Evolutionary conservation across 2,113 vertebrate genomes (phyloP).

Genomic region (Paradoxurus hermaphroditus): DNA sequence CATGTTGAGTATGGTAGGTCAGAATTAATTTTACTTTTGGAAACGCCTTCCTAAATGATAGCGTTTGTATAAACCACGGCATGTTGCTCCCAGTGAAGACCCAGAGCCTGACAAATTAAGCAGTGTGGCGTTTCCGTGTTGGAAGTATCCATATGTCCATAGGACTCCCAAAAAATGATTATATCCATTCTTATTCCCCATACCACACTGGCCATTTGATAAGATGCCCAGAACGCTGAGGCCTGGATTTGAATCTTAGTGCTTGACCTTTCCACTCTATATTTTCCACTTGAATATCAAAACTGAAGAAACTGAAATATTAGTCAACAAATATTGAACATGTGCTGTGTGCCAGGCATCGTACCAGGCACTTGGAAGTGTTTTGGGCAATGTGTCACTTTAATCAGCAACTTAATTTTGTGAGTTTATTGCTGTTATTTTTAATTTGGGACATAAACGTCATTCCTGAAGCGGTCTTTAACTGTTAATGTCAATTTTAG

Average conservation of each 20-base stretch:
- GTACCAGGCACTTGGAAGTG: not conserved
- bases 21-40: constrained; percentile 20
- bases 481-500: not conserved
- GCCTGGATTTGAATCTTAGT: not conserved
- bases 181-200: too few relatives aligned
- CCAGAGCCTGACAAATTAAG: not conserved
- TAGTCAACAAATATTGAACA: not conserved
- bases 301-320: not conserved
- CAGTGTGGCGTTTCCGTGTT: not conserved
- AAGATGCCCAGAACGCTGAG: not conserved
- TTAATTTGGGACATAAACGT: not conserved
- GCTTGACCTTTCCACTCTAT: not conserved
- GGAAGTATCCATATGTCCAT: not conserved
- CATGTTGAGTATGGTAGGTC: not conserved
- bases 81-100: not conserved
- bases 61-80: not conserved
- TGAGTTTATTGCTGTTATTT: not conserved
- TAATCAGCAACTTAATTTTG: not conserved
- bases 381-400: not conserved
- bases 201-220: not conserved
- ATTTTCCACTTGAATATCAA: not conserved
- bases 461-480: not conserved
- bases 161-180: not conserved
- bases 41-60: not conserved
- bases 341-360: not conserved